Evolutionary conservation across 2,113 vertebrate species (phyloP).

Genomic region (Anser cygnoides): DNA sequence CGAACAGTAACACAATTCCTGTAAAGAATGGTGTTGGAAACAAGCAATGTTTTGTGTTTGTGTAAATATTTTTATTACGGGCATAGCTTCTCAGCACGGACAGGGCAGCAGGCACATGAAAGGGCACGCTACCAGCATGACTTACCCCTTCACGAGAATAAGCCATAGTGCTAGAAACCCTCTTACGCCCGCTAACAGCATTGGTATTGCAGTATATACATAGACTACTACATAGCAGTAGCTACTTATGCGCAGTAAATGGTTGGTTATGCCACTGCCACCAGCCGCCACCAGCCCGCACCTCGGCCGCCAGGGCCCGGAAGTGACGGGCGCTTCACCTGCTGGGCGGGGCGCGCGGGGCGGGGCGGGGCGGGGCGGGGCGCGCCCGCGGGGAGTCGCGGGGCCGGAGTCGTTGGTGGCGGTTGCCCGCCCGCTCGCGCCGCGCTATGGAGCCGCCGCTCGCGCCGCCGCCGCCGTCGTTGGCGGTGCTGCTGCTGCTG

Average conservation of each 20-base stretch:
- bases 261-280: no score
- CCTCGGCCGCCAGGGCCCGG: neutral
- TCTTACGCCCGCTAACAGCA: neutral
- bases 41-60: neutral
- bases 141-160: neutral
- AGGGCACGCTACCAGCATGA: neutral
- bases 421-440: neutral
- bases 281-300: no score
- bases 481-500: neutral
- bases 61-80: neutral
- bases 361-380: neutral
- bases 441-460: neutral
- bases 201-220: fast-evolving
- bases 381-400: neutral
- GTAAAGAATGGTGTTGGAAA: neutral
- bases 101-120: neutral
- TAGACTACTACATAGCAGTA: no score
- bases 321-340: conserved; percentile 39
- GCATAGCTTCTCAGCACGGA: fast-evolving
- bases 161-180: neutral
- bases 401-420: neutral
- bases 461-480: no score
- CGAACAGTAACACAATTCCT: fast-evolving
- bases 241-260: fast-evolving
- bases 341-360: conserved; percentile 20